Base-by-base conservation (phyloP, 2,113 vertebrate genomes). In the Phylloscopus trochiloides region DNA sequence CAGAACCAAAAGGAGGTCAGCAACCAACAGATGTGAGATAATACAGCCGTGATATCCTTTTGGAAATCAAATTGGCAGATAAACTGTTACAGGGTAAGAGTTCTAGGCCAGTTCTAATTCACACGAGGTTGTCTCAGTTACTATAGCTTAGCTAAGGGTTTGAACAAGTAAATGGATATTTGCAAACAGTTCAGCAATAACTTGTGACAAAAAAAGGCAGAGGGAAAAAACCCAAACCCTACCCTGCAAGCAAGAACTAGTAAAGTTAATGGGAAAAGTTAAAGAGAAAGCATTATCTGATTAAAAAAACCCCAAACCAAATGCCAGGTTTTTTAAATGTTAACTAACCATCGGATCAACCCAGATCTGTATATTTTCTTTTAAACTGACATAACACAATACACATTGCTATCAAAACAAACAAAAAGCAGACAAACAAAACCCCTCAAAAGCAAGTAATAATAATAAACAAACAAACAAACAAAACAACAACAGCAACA, bases 1-100 rank as follows among this genome's bases (percentile, higher is more conserved):
- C 66, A 92, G 48, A 92, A 95, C 22, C 9, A 87, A 91, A 95
- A 96, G 45, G 74, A 96, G 80, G 77, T 90, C 80, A 92, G 55
- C 38, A 88, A 57, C 6, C 16, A 94, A 71, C 76, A 95, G 74
- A 86, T 91, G 85, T 82, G 63, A 61, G 42, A 66, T 54, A 58
- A 61, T 52, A 59, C 7, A 81, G 25, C 22, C 4, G 2, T 45
- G 42, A 21, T 52, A 42, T 86, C 21, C 13, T 82, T 89, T 86
- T 70, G 52, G 77, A 57, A 47, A 58, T 68, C 42, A 89, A 91
- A 72, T 40, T 63, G 26, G 21, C 50, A 70, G 47, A 70, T 28
- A 96, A 79, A 79, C 21, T 43, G n/a, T 87, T 79, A 82, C 15
- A 51, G 32, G 4, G 28, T 66, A 73, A 66, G 47, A 91, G 50